Evolutionary conservation across 2,113 vertebrate species (phyloP).

Genomic region (Eptatretus burgeri): DNA sequence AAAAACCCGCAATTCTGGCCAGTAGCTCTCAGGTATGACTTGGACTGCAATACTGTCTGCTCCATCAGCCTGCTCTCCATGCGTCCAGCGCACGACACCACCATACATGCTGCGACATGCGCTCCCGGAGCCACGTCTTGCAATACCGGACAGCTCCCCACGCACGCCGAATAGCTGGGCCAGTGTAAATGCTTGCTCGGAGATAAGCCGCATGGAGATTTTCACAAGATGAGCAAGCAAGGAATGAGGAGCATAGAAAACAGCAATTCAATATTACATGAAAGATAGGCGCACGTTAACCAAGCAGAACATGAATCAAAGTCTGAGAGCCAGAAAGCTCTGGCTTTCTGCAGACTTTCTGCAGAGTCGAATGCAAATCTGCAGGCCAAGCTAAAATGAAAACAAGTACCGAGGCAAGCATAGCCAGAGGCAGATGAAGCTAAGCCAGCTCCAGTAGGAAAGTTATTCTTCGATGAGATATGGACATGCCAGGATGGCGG

Average conservation of each 20-base stretch:
- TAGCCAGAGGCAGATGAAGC: conserved; percentile 75
- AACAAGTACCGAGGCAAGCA: conserved; percentile 54
- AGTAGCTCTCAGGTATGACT: conserved; percentile 45
- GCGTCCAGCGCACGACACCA: conserved; percentile 66
- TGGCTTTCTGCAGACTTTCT: neutral
- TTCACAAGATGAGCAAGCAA: too few species aligned
- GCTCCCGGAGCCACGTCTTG: conserved; percentile 61
- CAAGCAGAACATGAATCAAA: neutral
- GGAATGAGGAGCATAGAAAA: too few species aligned
- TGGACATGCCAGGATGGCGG: conserved; percentile 40
- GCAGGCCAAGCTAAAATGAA: too few species aligned
- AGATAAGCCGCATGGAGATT: neutral
- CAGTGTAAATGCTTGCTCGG: conserved; percentile 34
- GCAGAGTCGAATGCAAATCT: too few species aligned
- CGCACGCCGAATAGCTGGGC: conserved; percentile 36
- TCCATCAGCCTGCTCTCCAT: conserved; percentile 35
- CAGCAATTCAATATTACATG: too few species aligned
- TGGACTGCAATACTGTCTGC: conserved; percentile 54
- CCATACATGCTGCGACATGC: conserved; percentile 67
- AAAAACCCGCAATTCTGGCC: conserved; percentile 54
- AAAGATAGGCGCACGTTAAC: too few species aligned
- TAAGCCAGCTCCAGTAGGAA: conserved; percentile 64
- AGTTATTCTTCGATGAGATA: conserved; percentile 57
- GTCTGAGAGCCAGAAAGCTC: neutral
- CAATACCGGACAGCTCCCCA: conserved; percentile 44